Percentiles rank a stretch among this genome's conserved stretches.
phyloP scores from a whole-genome alignment of 2,113 vertebrate genomes.

The Salminus brasiliensis region DNA sequence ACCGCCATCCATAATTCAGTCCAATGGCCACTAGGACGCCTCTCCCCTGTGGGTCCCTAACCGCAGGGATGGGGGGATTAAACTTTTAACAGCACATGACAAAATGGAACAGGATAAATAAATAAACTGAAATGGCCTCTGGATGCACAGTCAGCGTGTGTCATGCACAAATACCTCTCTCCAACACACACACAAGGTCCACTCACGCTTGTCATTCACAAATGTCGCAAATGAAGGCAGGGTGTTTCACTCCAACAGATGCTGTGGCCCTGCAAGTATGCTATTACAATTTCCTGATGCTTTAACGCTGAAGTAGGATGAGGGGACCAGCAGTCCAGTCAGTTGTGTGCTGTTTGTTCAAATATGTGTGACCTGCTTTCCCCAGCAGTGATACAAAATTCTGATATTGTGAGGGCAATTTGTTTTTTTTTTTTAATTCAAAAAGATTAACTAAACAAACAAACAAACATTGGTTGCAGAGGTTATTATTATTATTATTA shows the following conservation, averaged over 20 bases:
- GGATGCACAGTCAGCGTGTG: slow-evolving; percentile 54
- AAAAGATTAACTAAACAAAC: no score
- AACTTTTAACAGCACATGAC: slow-evolving; percentile 81
- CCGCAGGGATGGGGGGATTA: slow-evolving; percentile 71
- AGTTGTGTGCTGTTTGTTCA: slow-evolving; percentile 53
- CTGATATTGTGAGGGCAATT: background rate
- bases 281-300: no score
- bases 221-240: background rate
- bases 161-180: slow-evolving; percentile 46
- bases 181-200: slow-evolving; percentile 36
- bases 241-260: background rate
- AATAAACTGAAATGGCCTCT: slow-evolving; percentile 72
- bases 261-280: background rate
- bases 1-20: slow-evolving; percentile 78
- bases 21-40: slow-evolving; percentile 69
- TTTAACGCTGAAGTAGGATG: background rate
- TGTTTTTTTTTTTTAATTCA: slow-evolving; percentile 8
- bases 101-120: slow-evolving; percentile 76
- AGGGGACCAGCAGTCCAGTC: no score
- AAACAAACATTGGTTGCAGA: no score
- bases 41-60: slow-evolving; percentile 69
- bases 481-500: background rate
- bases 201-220: background rate
- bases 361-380: no score
- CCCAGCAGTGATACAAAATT: background rate